Conservation (phyloP, 2,888 invertebrate species). For the Microplitis deprimator region DNA sequence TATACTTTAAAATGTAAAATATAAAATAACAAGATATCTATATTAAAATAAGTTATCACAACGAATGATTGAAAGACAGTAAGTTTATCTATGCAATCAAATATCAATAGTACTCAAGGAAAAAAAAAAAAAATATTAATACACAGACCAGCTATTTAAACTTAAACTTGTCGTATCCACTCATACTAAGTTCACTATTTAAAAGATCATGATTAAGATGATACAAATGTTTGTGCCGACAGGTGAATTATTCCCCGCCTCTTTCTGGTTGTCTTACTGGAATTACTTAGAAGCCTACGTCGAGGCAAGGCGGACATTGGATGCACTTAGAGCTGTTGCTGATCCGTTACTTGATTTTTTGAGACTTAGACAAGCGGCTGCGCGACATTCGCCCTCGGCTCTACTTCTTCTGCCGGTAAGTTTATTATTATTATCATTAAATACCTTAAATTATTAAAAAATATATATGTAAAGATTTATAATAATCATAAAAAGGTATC, state of each 20-base stretch:
- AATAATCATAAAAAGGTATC: conserved; percentile 1
- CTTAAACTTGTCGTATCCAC: too few species aligned
- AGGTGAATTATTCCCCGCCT: conserved; percentile 77
- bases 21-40: too few species aligned
- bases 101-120: conserved; percentile 10
- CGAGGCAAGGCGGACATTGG: conserved; percentile 76
- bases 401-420: conserved; percentile 81
- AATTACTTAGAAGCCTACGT: conserved; percentile 78
- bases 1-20: too few species aligned
- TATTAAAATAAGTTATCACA: too few species aligned
- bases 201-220: conserved; percentile 18
- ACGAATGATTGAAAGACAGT: conserved; percentile 21
- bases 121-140: not conserved
- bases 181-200: not conserved
- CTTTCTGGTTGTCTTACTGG: conserved; percentile 79
- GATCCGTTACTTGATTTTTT: conserved; percentile 80
- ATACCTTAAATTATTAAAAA: not conserved
- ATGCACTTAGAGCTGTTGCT: conserved; percentile 77
- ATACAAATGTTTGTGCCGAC: conserved; percentile 41
- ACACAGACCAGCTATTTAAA: too few species aligned
- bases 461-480: not conserved
- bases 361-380: conserved; percentile 78
- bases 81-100: not conserved
- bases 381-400: conserved; percentile 77
- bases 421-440: conserved; percentile 52